Base-by-base conservation (phyloP, 2,888 invertebrate species). In the Rambutsinella grinnellia region DNA sequence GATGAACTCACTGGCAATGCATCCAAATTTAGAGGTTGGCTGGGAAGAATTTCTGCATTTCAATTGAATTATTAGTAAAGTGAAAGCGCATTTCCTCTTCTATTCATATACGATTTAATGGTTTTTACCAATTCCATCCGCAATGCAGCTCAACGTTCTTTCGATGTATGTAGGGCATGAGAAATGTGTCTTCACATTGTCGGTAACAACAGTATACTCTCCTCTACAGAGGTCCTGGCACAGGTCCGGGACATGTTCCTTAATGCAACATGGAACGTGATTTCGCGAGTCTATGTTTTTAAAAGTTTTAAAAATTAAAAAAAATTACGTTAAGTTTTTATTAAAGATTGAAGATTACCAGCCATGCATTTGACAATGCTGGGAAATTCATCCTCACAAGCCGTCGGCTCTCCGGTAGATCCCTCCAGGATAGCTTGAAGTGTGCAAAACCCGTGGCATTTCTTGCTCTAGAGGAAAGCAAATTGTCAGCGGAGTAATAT, bases 201-300 rank as follows among this genome's bases (percentile, higher is more conserved):
- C 93, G 0, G 93, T 93, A 78, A 94, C 94, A 0, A 93, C 91
- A 0, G 93, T 93, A 87, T 94, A 94, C 86, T 94, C 93, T 26
- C 94, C 94, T 0, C 93, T 89, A 85, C 94, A 94, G 80, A 94
- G 93, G 82, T 94, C 94, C 85, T 93, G 94, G 85, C 94, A 94
- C 82, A 94, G 91, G 86, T 94, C 93, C 0, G 94, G 94, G 21
- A 94, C 93, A 70, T 91, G 89, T 85, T 94, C 93, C 81, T 92
- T 91, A 23, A 93, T 91, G 86, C 94, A 94, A 86, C 94, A 94
- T 0, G 94, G 94, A 27, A 93, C 92, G 87, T 94, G 94, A 87
- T 95, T 94, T 19, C 94, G 89, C 0, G 94, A 93, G 86, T 94
- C 94, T 36, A 36, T 13, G 13, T 36, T 8, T 36, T 36, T 36